Evolutionary conservation across 2,888 invertebrate genomes (phyloP).

Genomic region (Mesochorus sp.): DNA sequence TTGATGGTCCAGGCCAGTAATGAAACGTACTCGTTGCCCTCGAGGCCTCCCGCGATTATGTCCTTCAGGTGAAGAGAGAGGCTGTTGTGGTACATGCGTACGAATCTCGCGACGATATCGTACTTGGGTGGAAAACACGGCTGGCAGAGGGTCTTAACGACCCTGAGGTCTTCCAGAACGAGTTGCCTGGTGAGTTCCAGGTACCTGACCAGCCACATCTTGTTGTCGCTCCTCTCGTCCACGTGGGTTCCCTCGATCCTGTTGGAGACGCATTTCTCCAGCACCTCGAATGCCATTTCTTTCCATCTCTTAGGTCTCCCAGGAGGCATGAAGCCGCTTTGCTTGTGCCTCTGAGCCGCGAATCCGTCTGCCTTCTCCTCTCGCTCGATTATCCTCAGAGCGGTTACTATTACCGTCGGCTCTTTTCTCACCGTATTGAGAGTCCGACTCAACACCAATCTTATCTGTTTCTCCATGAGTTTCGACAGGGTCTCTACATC

Average conservation of each 20-base stretch:
- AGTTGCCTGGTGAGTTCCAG: slow-evolving; percentile 94
- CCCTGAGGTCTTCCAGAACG: slow-evolving; percentile 94
- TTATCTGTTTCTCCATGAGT: slow-evolving; percentile 94
- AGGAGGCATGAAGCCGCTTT: slow-evolving; percentile 95
- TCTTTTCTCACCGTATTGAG: slow-evolving; percentile 97
- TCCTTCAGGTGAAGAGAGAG: slow-evolving; percentile 93
- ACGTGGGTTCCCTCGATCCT: slow-evolving; percentile 97
- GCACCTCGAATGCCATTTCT: slow-evolving; percentile 91
- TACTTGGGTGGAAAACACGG: slow-evolving; percentile 98
- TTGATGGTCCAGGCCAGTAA: slow-evolving; percentile 96
- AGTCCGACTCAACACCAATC: slow-evolving; percentile 93
- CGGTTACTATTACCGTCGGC: slow-evolving; percentile 97
- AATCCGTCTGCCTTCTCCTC: slow-evolving; percentile 97
- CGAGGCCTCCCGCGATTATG: slow-evolving; percentile 92
- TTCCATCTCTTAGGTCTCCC: slow-evolving; percentile 97
- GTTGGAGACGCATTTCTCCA: slow-evolving; percentile 90
- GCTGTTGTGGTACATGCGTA: slow-evolving; percentile 96
- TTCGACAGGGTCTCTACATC: slow-evolving; percentile 96
- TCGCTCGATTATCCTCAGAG: slow-evolving; percentile 96
- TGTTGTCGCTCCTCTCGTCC: slow-evolving; percentile 94
- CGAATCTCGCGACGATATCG: slow-evolving; percentile 94
- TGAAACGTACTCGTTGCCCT: slow-evolving; percentile 98
- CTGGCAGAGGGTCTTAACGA: slow-evolving; percentile 93
- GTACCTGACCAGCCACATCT: slow-evolving; percentile 97
- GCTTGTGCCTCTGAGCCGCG: slow-evolving; percentile 90